Conservation (phyloP, 2,888 invertebrate genomes). For the Epistrophe eligans region DNA sequence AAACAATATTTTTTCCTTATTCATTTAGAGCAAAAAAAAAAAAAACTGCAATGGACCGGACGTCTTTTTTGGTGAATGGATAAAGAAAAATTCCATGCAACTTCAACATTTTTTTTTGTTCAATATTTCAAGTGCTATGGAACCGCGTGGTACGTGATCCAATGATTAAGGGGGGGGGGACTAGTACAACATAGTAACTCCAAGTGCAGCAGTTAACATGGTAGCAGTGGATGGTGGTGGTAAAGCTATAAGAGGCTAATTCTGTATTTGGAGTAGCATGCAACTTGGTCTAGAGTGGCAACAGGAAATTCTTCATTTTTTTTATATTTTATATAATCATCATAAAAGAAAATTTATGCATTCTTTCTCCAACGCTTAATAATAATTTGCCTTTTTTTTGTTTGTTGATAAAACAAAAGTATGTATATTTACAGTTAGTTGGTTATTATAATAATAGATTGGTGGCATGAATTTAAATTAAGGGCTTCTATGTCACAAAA, state of each 20-base stretch:
- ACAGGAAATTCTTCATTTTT: conserved; percentile 66
- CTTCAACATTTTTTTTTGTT: background rate
- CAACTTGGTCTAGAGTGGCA: conserved; percentile 31
- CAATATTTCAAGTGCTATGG: conserved; percentile 8
- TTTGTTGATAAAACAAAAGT: conserved; percentile 3
- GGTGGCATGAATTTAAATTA: background rate
- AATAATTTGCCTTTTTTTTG: background rate
- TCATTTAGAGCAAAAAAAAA: background rate
- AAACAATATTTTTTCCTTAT: conserved; percentile 18
- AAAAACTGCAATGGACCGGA: background rate
- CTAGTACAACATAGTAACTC: conserved; percentile 18
- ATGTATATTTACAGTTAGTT: background rate
- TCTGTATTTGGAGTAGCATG: conserved; percentile 35
- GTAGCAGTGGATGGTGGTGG: background rate
- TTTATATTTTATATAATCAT: conserved; percentile 52
- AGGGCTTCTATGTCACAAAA: too few species aligned
- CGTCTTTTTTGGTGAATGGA: conserved; percentile 26
- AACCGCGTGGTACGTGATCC: conserved; percentile 26
- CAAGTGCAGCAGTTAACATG: background rate
- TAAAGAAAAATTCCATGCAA: conserved; percentile 27
- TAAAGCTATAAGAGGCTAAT: background rate
- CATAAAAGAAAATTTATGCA: conserved; percentile 47
- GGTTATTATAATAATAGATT: too few species aligned
- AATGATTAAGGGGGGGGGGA: background rate
- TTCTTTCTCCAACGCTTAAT: conserved; percentile 22